These are phyloP conservation scores for Eristalis arbustorum DNA, from an alignment of 2,888 invertebrate genomes.

Conservation along the genomic window DNA sequence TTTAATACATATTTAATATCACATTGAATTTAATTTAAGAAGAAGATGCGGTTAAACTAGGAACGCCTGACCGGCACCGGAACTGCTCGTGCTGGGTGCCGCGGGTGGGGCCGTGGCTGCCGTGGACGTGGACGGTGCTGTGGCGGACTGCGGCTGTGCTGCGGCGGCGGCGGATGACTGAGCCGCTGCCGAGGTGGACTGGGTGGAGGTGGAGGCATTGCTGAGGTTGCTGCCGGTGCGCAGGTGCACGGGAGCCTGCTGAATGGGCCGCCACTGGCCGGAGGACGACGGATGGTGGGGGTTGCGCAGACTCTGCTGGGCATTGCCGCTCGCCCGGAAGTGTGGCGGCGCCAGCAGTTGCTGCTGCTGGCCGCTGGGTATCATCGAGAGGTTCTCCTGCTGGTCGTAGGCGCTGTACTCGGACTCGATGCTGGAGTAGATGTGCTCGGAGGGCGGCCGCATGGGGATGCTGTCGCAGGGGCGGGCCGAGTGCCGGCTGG, in stretches of 20 bases:
- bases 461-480: conserved; percentile 81
- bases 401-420: conserved; percentile 91
- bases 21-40: conserved; percentile 72
- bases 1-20: conserved; percentile 73
- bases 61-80: conserved; percentile 78
- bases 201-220: conserved; percentile 78
- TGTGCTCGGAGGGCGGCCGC: conserved; percentile 92
- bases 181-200: conserved; percentile 77
- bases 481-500: conserved; percentile 79
- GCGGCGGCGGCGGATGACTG: conserved; percentile 71
- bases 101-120: conserved; percentile 60
- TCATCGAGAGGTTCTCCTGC: conserved; percentile 81
- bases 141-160: conserved; percentile 72
- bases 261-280: conserved; percentile 66
- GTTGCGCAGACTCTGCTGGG: conserved; percentile 55
- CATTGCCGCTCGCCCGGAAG: conserved; percentile 47
- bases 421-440: conserved; percentile 94
- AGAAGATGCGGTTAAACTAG: conserved; percentile 75
- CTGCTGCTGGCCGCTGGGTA: conserved; percentile 77
- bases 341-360: conserved; percentile 73
- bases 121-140: conserved; percentile 41
- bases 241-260: conserved; percentile 76
- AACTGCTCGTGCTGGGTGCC: conserved; percentile 70
- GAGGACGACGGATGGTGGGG: conserved; percentile 57
- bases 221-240: conserved; percentile 78